Evolutionary conservation across 1,140 invertebrate genomes (phyloP).

Genomic region (Conopomorpha cramerella): DNA sequence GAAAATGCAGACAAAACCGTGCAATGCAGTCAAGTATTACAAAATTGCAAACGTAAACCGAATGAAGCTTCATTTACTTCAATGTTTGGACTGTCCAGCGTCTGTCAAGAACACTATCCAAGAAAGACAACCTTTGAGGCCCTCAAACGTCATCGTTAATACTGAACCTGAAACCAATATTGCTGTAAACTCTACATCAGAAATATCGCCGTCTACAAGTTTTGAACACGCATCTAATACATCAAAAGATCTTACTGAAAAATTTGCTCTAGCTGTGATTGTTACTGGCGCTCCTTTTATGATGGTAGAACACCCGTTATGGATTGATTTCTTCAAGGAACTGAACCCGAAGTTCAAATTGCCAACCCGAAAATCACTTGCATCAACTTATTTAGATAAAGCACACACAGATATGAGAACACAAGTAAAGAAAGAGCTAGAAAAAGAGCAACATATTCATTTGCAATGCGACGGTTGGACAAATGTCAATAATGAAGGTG

Average conservation of each 20-base stretch:
- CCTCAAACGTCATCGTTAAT: too few relatives aligned
- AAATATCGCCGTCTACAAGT: too few relatives aligned
- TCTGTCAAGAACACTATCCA: neutral
- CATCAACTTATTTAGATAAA: neutral
- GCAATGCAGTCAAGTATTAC: neutral
- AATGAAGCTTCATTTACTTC: neutral
- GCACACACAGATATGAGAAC: slow-evolving; percentile 4
- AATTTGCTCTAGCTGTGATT: slow-evolving; percentile 1
- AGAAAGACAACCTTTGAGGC: too few relatives aligned
- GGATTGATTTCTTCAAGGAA: slow-evolving; percentile 1
- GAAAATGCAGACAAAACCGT: too few relatives aligned
- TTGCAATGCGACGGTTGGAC: slow-evolving; percentile 11
- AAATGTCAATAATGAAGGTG: slow-evolving; percentile 9
- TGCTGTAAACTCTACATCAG: neutral
- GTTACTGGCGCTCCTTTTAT: slow-evolving; percentile 2
- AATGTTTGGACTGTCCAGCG: neutral
- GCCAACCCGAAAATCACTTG: slow-evolving; percentile 1
- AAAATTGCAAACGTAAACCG: slow-evolving; percentile 1
- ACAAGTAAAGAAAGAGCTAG: slow-evolving; percentile 2
- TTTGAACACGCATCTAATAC: too few relatives aligned
- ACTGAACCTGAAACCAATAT: neutral
- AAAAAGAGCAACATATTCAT: slow-evolving; percentile 6
- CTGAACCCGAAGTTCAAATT: neutral
- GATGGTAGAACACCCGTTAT: slow-evolving; percentile 3
- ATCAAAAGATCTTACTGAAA: too few relatives aligned